A percentile compares a stretch with the other conserved stretches of the same genome.
Conservation (phyloP, 2,888 invertebrate species). For the Troides aeacus region DNA sequence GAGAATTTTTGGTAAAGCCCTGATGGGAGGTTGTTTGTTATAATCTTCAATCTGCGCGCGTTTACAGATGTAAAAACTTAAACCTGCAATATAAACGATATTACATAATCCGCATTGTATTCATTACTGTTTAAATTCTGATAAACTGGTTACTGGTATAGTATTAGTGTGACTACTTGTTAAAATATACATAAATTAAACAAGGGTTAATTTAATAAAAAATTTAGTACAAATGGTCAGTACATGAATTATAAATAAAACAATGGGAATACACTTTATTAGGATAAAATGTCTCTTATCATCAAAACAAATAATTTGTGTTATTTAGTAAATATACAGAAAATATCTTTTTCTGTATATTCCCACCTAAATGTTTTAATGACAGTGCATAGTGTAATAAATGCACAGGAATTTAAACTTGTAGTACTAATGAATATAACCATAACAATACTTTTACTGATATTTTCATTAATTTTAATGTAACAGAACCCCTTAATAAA, state of each 20-base stretch:
- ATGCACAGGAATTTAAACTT: too few species aligned
- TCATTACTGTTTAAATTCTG: not conserved
- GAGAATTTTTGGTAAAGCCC: conserved; percentile 12
- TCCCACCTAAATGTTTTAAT: too few species aligned
- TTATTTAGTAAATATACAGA: too few species aligned
- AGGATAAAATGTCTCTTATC: too few species aligned
- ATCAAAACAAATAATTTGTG: too few species aligned
- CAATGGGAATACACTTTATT: not conserved
- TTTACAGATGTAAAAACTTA: conserved; percentile 28
- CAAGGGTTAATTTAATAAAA: not conserved
- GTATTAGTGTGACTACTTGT: not conserved
- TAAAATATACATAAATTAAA: not conserved
- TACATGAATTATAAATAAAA: not conserved
- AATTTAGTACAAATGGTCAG: not conserved
- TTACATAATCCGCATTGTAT: conserved; percentile 10
- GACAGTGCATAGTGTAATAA: too few species aligned
- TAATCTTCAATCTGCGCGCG: conserved; percentile 25
- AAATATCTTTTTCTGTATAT: too few species aligned
- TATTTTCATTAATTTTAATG: too few species aligned
- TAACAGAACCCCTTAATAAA: not conserved
- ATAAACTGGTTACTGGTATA: not conserved
- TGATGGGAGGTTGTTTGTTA: conserved; percentile 17
- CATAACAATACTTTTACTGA: too few species aligned
- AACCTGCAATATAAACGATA: conserved; percentile 30
- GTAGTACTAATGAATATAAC: too few species aligned